Evolutionary conservation across 2,888 invertebrate species (phyloP), one percentile per base, ranked within the genome.

Genomic region (Andrena chrysosceles): DNA sequence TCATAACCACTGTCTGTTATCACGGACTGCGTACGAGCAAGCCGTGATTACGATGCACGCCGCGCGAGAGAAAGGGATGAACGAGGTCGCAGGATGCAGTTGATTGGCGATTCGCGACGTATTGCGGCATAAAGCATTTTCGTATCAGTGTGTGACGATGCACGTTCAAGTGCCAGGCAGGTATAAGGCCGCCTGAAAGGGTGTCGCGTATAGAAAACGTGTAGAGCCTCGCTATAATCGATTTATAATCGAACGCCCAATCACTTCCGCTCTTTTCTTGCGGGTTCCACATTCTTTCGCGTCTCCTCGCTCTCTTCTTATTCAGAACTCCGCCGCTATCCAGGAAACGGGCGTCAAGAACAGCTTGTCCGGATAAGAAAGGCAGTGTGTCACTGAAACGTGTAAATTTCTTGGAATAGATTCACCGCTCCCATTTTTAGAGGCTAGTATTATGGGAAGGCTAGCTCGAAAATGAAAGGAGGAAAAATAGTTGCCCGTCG

Each of bases 11-110:
- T 10, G 31, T 70, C 59, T 23, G 68, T 76, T 75, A 84, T 83
- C 69, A 49, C 20, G 20, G 42, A 63, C 23, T 42, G 33, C 74
- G 64, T 26, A 48, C 16, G 42, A 63, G 42, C 62, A 49, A 64
- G 59, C 72, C 42, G 56, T 33, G 31, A 64, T 49, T 52, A 59
- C n/a, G 64, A 59, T 23, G 35, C 13, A 26, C 6, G 75, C 75
- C 42, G 23, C 73, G 26, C 56, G 26, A 70, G 48, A 73, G 74
- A 79, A 68, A 81, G 64, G 59, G 74, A 33, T 42, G 80, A 87
- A 90, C 84, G 89, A 87, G 91, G 89, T 85, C 90, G 89, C 89
- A 90, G 90, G 91, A 91, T 89, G 89, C 89, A 82, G 85, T 81
- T 88, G 91, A 91, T 90, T 90, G 90, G 84, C 78, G 82, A 89